These are phyloP conservation scores for Volucella zonaria DNA, from an alignment of 2,888 invertebrate genomes.

Conservation along the genomic window DNA sequence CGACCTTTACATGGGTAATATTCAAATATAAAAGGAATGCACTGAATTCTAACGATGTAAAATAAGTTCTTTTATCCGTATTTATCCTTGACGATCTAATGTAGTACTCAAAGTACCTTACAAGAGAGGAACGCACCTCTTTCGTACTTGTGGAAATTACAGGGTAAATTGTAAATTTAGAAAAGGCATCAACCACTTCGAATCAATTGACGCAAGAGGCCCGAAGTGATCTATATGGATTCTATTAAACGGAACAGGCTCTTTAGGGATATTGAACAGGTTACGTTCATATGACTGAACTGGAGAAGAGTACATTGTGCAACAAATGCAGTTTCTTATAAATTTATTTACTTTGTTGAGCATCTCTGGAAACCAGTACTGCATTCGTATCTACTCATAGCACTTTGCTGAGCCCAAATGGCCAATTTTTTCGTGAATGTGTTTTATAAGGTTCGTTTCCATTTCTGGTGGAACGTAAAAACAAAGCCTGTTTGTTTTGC, in stretches of 20 bases:
- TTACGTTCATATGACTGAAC: too few relatives aligned
- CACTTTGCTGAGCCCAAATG: too few relatives aligned
- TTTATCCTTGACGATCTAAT: constrained; percentile 19
- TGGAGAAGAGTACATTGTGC: too few relatives aligned
- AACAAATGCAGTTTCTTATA: too few relatives aligned
- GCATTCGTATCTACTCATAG: too few relatives aligned
- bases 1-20: too few relatives aligned
- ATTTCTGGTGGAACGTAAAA: constrained; percentile 32
- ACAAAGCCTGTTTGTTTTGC: background rate
- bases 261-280: constrained; percentile 26
- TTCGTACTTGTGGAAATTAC: too few relatives aligned
- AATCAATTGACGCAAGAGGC: constrained; percentile 12
- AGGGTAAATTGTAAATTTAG: constrained; percentile 9
- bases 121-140: too few relatives aligned
- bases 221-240: constrained; percentile 35
- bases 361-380: too few relatives aligned
- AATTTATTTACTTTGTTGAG: too few relatives aligned
- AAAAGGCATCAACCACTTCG: constrained; percentile 30
- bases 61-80: constrained; percentile 9
- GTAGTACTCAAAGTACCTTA: constrained; percentile 21
- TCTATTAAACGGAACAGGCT: constrained; percentile 26
- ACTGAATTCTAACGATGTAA: constrained; percentile 77
- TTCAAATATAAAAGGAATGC: constrained; percentile 58
- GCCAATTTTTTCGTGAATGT: too few relatives aligned
- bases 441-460: too few relatives aligned